Conservation (phyloP, 1,140 invertebrate species). For the Psix sp. region DNA sequence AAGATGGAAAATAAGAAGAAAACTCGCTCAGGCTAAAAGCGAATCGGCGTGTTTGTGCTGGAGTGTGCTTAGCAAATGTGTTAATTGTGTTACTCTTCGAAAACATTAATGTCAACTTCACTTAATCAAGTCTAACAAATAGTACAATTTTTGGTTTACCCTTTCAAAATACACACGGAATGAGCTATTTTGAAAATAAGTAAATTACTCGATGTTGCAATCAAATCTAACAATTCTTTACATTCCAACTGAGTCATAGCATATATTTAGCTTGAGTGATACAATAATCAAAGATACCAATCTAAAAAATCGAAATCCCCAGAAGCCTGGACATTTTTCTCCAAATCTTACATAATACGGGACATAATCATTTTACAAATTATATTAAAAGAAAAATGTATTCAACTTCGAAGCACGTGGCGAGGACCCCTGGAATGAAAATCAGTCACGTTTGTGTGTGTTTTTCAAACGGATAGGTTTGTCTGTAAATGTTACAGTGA, state of each 20-base stretch:
- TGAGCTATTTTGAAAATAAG: too few species aligned
- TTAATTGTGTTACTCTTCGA: constrained; percentile 37
- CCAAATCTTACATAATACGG: constrained; percentile 13
- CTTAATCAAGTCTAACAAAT: constrained; percentile 14
- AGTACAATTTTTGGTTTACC: too few species aligned
- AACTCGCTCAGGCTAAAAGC: constrained; percentile 36
- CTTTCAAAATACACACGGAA: too few species aligned
- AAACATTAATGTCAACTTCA: constrained; percentile 31
- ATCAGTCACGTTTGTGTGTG: neutral
- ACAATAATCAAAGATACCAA: constrained; percentile 15
- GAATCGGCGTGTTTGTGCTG: too few species aligned
- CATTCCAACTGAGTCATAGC: constrained; percentile 5
- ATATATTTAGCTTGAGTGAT: constrained; percentile 15
- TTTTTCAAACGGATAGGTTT: constrained; percentile 11
- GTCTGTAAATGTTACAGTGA: constrained; percentile 11
- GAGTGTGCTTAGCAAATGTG: constrained; percentile 12
- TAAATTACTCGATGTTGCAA: too few species aligned
- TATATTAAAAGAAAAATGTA: constrained; percentile 12
- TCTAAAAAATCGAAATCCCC: constrained; percentile 8
- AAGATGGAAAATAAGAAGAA: constrained; percentile 51
- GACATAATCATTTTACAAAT: constrained; percentile 22
- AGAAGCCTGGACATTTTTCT: constrained; percentile 21
- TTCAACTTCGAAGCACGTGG: constrained; percentile 26
- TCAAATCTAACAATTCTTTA: neutral
- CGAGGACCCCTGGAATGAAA: constrained; percentile 22